Evolutionary conservation across 2,888 invertebrate genomes (phyloP).

Genomic region (Theodoxus fluviatilis): DNA sequence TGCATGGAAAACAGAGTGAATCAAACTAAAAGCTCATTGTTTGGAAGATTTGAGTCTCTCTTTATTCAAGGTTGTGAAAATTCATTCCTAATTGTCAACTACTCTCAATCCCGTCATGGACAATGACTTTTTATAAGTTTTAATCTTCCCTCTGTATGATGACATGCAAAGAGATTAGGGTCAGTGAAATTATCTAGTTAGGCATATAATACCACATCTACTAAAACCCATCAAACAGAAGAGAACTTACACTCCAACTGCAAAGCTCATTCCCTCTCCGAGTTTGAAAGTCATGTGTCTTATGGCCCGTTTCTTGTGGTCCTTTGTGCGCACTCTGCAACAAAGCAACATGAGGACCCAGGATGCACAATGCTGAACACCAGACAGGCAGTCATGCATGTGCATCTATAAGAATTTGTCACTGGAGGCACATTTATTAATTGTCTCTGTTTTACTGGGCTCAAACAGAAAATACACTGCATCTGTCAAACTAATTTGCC

Average conservation of each 20-base stretch:
- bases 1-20: no score
- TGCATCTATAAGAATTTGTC: neutral
- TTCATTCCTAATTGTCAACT: no score
- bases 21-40: no score
- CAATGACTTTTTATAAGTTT: no score
- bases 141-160: no score
- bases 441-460: neutral
- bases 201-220: neutral
- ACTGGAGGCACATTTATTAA: neutral
- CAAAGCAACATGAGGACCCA: constrained; percentile 20
- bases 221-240: neutral
- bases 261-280: constrained; percentile 70
- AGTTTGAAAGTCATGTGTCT: constrained; percentile 72
- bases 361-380: neutral
- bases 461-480: no score
- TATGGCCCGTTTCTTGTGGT: constrained; percentile 73
- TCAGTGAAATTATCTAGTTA: no score
- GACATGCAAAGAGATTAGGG: no score
- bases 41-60: no score
- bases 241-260: constrained; percentile 72
- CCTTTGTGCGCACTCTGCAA: constrained; percentile 71
- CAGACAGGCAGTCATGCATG: neutral
- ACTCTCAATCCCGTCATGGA: no score
- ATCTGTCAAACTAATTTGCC: no score
- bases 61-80: no score